A percentile compares a stretch with the other conserved stretches of the same genome.
Evolutionary conservation across 2,113 vertebrate species (phyloP).

Genomic region (Pyrgilauda ruficollis): DNA sequence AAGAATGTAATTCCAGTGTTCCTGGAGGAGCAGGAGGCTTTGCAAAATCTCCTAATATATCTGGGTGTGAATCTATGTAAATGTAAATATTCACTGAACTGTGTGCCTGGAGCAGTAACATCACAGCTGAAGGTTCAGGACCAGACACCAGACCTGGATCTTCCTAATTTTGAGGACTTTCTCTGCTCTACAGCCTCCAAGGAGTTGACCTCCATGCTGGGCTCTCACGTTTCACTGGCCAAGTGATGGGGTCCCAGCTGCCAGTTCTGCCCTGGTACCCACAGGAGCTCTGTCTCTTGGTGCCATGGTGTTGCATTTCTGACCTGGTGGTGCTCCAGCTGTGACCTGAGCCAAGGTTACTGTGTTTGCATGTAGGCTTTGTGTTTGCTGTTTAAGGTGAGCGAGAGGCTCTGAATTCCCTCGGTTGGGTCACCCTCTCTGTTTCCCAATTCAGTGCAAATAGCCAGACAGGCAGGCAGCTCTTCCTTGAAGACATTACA

Average conservation of each 20-base stretch:
- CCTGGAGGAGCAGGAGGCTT: background rate
- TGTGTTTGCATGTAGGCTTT: background rate
- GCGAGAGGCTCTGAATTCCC: background rate
- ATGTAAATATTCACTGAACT: background rate
- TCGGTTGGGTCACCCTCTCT: background rate
- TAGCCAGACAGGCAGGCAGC: background rate
- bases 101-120: background rate
- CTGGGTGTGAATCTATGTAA: background rate
- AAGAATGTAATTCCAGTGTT: background rate
- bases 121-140: background rate
- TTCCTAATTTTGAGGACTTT: background rate
- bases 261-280: background rate
- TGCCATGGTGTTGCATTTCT: accelerated
- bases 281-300: background rate
- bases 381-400: background rate
- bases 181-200: background rate
- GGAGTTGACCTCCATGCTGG: background rate
- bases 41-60: background rate
- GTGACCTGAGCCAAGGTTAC: background rate
- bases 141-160: background rate
- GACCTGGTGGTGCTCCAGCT: background rate
- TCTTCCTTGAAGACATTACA: slow-evolving; percentile 18
- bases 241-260: background rate
- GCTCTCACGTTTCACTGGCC: background rate
- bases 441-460: background rate